Evolutionary conservation across 2,113 vertebrate genomes (phyloP), one percentile per base, ranked within the genome.

Genomic region (Emydura subglobosa): DNA sequence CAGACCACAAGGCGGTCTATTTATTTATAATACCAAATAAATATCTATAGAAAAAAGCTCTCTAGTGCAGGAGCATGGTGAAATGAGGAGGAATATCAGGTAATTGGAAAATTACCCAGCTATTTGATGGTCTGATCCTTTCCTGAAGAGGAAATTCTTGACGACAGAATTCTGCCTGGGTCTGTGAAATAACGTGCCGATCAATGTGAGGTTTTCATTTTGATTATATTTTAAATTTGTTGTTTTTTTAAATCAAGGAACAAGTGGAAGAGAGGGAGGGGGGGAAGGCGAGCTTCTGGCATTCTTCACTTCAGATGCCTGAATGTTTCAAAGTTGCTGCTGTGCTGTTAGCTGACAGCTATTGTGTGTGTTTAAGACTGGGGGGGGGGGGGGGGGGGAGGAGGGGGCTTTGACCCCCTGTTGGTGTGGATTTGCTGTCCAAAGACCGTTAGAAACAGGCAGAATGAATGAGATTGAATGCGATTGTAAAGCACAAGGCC

Each of bases 401-500:
- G 97, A 98, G 98, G 98, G 98, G 97, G 97, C 98, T 98, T 95
- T 88, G 95, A 98, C 98, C 98, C 98, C 98, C 99, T 97, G 98
- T 98, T 98, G 99, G 98, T 98, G 97, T 98, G 98, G 99, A 98
- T 98, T 98, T 98, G 98, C 98, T 98, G 98, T 97, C 98, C 98
- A 99, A 98, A 98, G 99, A 99, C 99, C 98, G 99, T 99, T 99
- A 97, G 99, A 99, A 99, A 98, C 98, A 98, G 98, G 98, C 98
- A 98, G 98, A 98, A 99, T 99, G 99, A 99, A 99, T 98, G 98
- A 98, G 98, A 97, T 98, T 99, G 99, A 98, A 98, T 99, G 98
- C 98, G 98, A 99, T 99, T 99, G 99, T 99, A 98, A 99, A 99
- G 99, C 99, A 98, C 98, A 98, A 98, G 98, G 98, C 98, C 98